These are phyloP conservation scores for Melieria picta DNA, from an alignment of 2,888 invertebrate species.

Conservation along the genomic window DNA sequence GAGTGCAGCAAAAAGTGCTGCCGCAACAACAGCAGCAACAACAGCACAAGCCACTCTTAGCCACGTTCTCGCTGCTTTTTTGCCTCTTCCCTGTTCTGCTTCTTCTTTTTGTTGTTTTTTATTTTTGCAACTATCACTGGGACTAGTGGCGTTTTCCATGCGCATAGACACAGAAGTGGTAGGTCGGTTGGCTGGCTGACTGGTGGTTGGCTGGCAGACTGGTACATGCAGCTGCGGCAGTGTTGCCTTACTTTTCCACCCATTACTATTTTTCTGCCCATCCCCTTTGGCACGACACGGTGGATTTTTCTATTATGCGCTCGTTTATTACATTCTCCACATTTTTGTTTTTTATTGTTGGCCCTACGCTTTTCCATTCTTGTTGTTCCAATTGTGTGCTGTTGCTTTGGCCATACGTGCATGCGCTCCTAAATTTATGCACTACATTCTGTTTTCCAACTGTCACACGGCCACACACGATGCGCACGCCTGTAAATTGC, in stretches of 20 bases:
- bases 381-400: conserved; percentile 30
- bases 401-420: too few species aligned
- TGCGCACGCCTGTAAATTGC: too few species aligned
- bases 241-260: background rate
- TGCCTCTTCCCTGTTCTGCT: too few species aligned
- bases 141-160: conserved; percentile 50
- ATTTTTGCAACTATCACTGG: background rate
- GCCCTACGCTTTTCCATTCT: conserved; percentile 33
- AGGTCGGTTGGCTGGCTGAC: conserved; percentile 27
- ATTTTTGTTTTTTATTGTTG: too few species aligned
- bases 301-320: conserved; percentile 56
- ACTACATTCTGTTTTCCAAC: background rate
- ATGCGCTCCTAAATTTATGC: conserved; percentile 2
- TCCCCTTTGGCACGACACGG: too few species aligned
- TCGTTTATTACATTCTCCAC: conserved; percentile 53
- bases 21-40: too few species aligned
- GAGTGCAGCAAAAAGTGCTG: too few species aligned
- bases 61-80: too few species aligned
- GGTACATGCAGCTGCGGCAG: background rate
- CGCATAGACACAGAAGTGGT: conserved; percentile 51
- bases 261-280: background rate
- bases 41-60: too few species aligned
- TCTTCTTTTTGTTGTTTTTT: too few species aligned
- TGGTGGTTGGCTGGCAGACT: conserved; percentile 36
- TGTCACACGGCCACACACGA: too few species aligned